Conservation (phyloP, 2,797 vertebrate species). For the Molossus alvarezi region DNA sequence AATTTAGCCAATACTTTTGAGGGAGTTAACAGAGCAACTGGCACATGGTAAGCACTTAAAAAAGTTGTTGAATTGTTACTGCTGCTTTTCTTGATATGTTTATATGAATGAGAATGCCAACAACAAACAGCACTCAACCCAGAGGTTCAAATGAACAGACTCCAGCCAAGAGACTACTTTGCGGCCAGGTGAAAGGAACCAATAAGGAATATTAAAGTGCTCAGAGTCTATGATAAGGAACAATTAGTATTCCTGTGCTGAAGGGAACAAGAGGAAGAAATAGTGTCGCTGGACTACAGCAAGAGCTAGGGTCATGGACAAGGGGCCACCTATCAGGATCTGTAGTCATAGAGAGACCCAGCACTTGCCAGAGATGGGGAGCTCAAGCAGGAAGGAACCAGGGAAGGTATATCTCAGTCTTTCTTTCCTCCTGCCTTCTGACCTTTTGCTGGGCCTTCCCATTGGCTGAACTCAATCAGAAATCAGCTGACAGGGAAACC, state of each 20-base stretch:
- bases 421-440: constrained; percentile 13
- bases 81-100: constrained; percentile 9
- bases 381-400: neutral
- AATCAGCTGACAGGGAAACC: neutral
- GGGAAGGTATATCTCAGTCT: neutral
- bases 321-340: neutral
- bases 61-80: neutral
- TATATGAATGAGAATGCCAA: neutral
- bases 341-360: neutral
- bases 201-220: neutral
- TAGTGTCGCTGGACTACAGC: neutral
- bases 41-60: neutral
- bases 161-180: neutral
- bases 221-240: neutral
- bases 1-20: constrained; percentile 41
- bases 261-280: constrained; percentile 1
- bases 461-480: constrained; percentile 46
- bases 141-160: constrained; percentile 36
- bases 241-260: neutral
- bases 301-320: neutral
- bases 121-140: constrained; percentile 23
- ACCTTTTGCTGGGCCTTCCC: neutral
- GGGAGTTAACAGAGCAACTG: constrained; percentile 18
- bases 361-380: neutral
- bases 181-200: constrained; percentile 19